Evolutionary conservation across 2,797 vertebrate species (phyloP).

Genomic region (Rhabdomys pumilio): DNA sequence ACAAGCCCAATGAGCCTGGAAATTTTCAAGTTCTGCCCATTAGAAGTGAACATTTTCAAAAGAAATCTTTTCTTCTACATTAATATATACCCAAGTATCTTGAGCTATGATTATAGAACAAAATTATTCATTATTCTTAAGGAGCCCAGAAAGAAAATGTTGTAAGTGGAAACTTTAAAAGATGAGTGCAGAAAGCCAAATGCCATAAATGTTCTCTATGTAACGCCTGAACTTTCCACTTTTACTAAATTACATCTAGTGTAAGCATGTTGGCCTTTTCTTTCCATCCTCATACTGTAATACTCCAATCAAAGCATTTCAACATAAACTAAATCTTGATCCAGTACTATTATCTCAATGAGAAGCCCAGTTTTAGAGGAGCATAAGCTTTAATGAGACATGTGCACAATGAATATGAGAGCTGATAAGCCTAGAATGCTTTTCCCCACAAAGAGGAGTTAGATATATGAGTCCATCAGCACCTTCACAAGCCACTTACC

Average conservation of each 20-base stretch:
- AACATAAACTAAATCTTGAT: conserved; percentile 84
- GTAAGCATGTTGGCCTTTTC: conserved; percentile 81
- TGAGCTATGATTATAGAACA: conserved; percentile 58
- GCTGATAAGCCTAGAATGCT: conserved; percentile 62
- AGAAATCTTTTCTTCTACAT: conserved; percentile 78
- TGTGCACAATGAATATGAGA: conserved; percentile 62
- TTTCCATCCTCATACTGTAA: conserved; percentile 67
- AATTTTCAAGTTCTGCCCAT: conserved; percentile 62
- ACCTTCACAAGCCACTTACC: conserved; percentile 55
- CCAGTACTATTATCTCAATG: conserved; percentile 76
- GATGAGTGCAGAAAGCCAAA: conserved; percentile 80
- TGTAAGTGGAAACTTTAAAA: conserved; percentile 81
- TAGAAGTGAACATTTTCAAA: conserved; percentile 73
- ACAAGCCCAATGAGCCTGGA: conserved; percentile 1
- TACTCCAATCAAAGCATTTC: conserved; percentile 78
- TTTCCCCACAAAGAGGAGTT: conserved; percentile 63
- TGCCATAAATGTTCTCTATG: conserved; percentile 81
- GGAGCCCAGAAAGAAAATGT: conserved; percentile 82
- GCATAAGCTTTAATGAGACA: conserved; percentile 78
- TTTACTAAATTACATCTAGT: conserved; percentile 83
- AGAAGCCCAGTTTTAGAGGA: conserved; percentile 79
- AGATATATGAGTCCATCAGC: conserved; percentile 49
- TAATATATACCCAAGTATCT: conserved; percentile 73
- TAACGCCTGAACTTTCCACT: conserved; percentile 82
- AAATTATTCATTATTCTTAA: conserved; percentile 84